Evolutionary conservation across 2,888 invertebrate genomes (phyloP), one percentile per base, ranked within the genome.

Genomic region (Desoria tigrina): DNA sequence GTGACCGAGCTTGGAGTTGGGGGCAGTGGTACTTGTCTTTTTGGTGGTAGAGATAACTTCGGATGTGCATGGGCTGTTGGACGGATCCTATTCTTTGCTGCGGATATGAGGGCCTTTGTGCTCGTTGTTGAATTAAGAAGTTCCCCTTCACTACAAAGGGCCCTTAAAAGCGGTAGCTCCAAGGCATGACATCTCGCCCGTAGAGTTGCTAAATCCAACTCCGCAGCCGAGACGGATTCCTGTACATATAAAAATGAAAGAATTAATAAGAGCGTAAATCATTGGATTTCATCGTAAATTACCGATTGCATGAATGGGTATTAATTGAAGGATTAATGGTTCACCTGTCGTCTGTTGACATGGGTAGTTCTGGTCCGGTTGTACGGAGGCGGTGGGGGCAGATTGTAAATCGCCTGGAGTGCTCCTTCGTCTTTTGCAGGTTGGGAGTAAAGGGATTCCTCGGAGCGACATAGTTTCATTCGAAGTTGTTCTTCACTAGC

Each of bases 321-420:
- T 56, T 32, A 28, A 37, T 56, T 27, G 3, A 37, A 21, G 3
- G 7, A 4, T n/a, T 37, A 32, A 32, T 21, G 21, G 18, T 18
- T 59, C 57, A 71, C 71, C 66, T 72, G 72, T 56, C 66, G 69
- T 18, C 61, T 53, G 16, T 61, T 65, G 37, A 56, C 27, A 65
- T 61, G 64, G 28, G 24, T 45, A 16, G 4, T 23, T 16, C 28
- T 49, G 24, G 59, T 39, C 39, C 63, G 58, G 57, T 71, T 67
- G 56, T 76, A 76, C 28, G 76, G 74, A 16, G 76, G 76, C 27
- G 76, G 76, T 32, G 76, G 76, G 26, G 73, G 74, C 55, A 76
- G 64, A 66, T 76, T 76, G 54, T 74, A 74, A 45, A 76, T 73
- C 11, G 72, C 76, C 61, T 73, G 72, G 21, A 75, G 65, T 59